Conservation (phyloP, 2,797 vertebrate species). For the Phoxinus dragarum region DNA sequence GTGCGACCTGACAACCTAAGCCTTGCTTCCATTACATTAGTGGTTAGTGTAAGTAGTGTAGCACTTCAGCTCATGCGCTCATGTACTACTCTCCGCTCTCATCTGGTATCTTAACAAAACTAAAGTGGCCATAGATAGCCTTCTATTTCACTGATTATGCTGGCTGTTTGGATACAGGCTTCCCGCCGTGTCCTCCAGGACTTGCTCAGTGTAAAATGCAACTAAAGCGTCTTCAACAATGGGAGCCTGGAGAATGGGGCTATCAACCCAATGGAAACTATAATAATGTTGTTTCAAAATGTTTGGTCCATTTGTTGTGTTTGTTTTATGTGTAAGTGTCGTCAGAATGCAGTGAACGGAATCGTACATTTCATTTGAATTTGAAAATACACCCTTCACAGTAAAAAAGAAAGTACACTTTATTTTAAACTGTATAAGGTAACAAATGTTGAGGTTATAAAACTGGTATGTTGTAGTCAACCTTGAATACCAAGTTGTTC, state of each 20-base stretch:
- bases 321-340: constrained; percentile 57
- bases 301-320: constrained; percentile 55
- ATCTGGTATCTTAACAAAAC: constrained; percentile 67
- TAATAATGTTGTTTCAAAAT: constrained; percentile 59
- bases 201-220: constrained; percentile 66
- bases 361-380: not conserved
- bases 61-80: constrained; percentile 64
- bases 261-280: constrained; percentile 60
- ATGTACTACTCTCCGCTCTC: constrained; percentile 70
- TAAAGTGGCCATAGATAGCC: constrained; percentile 68
- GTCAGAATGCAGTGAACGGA: not conserved
- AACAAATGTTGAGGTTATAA: not conserved
- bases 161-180: constrained; percentile 78
- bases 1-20: constrained; percentile 62
- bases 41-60: constrained; percentile 67
- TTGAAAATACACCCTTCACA: constrained; percentile 33
- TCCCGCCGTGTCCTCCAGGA: constrained; percentile 69
- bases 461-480: too few species aligned
- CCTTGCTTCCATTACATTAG: constrained; percentile 71
- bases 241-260: constrained; percentile 61
- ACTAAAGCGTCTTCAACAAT: constrained; percentile 69
- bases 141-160: constrained; percentile 76
- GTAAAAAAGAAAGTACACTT: not conserved
- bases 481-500: not conserved
- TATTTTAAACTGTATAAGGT: not conserved